Evolutionary conservation across 2,113 vertebrate species (phyloP).

Genomic region (Gopherus flavomarginatus): DNA sequence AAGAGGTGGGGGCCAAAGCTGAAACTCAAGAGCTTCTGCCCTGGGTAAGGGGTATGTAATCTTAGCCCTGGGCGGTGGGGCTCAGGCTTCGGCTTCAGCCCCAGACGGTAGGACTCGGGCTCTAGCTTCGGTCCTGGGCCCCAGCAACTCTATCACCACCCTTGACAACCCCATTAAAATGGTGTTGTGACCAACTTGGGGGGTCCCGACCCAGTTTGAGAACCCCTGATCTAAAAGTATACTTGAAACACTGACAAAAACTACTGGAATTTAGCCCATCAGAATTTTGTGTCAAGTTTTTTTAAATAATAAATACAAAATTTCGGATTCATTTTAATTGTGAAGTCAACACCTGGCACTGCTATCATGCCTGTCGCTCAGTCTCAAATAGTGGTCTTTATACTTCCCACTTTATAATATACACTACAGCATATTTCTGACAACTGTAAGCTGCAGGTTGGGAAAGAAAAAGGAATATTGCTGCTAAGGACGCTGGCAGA

Average conservation of each 20-base stretch:
- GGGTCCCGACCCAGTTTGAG: too few species aligned
- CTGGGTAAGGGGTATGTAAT: too few species aligned
- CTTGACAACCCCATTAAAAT: too few species aligned
- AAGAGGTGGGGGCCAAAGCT: too few species aligned
- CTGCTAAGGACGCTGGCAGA: not conserved
- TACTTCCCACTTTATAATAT: not conserved
- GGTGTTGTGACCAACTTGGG: too few species aligned
- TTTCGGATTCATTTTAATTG: not conserved
- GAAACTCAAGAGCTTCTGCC: too few species aligned
- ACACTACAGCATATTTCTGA: not conserved
- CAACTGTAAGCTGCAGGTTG: not conserved
- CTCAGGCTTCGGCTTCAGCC: too few species aligned
- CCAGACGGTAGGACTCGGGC: too few species aligned
- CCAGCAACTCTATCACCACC: too few species aligned
- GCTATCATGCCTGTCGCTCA: accelerated
- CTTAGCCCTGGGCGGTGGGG: too few species aligned
- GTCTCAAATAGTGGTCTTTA: not conserved
- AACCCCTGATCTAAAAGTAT: too few species aligned
- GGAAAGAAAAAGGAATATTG: not conserved
- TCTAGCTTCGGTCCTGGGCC: too few species aligned
- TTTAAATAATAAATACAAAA: not conserved
- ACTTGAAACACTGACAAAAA: not conserved
- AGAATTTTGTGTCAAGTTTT: not conserved
- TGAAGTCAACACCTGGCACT: not conserved
- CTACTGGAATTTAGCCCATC: not conserved